Evolutionary conservation across 30 jellyfish, hydroid and myxozoan genomes (phyloP).

Genomic region (Rhopilema esculentum): DNA sequence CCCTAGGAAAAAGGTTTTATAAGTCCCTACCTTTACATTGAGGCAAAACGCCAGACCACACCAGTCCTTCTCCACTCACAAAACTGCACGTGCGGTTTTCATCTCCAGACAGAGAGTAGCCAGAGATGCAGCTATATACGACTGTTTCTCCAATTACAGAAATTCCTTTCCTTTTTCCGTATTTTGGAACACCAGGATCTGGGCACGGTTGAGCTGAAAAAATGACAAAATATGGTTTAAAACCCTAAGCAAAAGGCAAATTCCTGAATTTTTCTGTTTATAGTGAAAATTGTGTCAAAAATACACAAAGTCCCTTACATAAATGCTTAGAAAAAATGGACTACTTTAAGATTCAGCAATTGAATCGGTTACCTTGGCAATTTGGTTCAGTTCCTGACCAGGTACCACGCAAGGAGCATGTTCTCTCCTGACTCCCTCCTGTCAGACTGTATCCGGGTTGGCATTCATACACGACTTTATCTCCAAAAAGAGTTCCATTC

Average conservation of each 20-base stretch:
- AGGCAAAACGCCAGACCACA: constrained; percentile 90
- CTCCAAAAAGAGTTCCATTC: too few relatives aligned
- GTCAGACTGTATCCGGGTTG: constrained; percentile 77
- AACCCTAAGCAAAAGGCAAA: too few relatives aligned
- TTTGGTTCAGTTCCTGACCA: constrained; percentile 85
- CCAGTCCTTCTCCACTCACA: constrained; percentile 31
- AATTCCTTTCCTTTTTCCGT: constrained; percentile 71
- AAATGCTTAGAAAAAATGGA: too few relatives aligned
- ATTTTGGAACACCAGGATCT: constrained; percentile 81
- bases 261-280: too few relatives aligned
- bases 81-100: constrained; percentile 73
- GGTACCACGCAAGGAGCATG: constrained; percentile 72
- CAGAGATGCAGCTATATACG: constrained; percentile 71
- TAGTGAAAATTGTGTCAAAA: too few relatives aligned
- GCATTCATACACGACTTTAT: constrained; percentile 67
- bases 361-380: constrained; percentile 83
- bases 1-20: too few relatives aligned
- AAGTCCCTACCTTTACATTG: constrained; percentile 91
- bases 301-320: too few relatives aligned
- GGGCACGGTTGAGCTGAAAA: constrained; percentile 89
- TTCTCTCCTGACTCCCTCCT: constrained; percentile 56
- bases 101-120: constrained; percentile 71
- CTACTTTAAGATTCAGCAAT: too few relatives aligned
- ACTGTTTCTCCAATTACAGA: constrained; percentile 70
- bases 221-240: too few relatives aligned